Evolutionary conservation across 2,797 vertebrate genomes (phyloP).

Genomic region (Geotrypetes seraphini): DNA sequence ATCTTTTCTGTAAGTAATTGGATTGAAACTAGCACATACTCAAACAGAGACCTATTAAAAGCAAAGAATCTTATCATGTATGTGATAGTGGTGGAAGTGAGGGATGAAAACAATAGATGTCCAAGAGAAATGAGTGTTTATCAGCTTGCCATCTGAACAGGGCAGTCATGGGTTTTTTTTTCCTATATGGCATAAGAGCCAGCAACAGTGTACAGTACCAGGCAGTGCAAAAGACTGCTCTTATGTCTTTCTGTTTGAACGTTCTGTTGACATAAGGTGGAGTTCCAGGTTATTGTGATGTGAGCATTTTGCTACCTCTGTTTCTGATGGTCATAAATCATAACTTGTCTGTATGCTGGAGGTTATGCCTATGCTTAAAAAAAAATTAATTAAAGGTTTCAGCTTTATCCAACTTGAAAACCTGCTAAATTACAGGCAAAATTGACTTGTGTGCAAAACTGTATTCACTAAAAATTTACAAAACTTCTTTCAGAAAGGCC

Average conservation of each 20-base stretch:
- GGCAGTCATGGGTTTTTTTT: slow-evolving; percentile 58
- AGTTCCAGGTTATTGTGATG: slow-evolving; percentile 42
- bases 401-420: too few relatives aligned
- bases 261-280: slow-evolving; percentile 82
- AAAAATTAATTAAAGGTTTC: too few relatives aligned
- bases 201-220: slow-evolving; percentile 69
- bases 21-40: slow-evolving; percentile 52
- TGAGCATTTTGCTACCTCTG: slow-evolving; percentile 39
- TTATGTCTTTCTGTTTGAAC: slow-evolving; percentile 64
- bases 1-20: slow-evolving; percentile 52
- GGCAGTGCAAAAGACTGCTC: slow-evolving; percentile 53
- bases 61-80: slow-evolving; percentile 43
- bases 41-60: slow-evolving; percentile 56
- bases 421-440: too few relatives aligned
- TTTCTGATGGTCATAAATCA: slow-evolving; percentile 45
- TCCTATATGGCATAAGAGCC: slow-evolving; percentile 46
- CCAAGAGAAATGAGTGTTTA: slow-evolving; percentile 48
- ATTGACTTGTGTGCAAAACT: too few relatives aligned
- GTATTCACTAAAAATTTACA: too few relatives aligned
- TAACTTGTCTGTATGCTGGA: too few relatives aligned
- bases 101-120: slow-evolving; percentile 43
- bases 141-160: slow-evolving; percentile 72
- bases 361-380: too few relatives aligned
- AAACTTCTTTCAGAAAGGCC: too few relatives aligned
- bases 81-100: slow-evolving; percentile 19